Evolutionary conservation across 2,113 vertebrate species (phyloP).

Genomic region (Myodes glareolus): DNA sequence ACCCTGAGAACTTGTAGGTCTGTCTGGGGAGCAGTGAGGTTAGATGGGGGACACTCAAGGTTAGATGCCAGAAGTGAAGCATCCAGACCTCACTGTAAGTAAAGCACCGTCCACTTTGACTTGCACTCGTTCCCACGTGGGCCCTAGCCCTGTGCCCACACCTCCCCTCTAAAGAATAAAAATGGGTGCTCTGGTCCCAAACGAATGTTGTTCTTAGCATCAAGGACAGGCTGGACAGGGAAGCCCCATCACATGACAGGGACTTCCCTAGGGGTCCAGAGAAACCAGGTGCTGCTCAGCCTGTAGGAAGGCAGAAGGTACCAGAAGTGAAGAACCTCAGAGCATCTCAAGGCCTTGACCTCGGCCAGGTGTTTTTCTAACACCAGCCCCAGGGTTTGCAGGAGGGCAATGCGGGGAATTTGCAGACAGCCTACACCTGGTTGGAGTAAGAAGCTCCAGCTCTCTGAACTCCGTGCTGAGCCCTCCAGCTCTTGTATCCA

Average conservation of each 20-base stretch:
- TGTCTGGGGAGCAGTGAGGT: not conserved
- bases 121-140: too few relatives aligned
- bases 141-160: not conserved
- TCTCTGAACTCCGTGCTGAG: not conserved
- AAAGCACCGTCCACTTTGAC: not conserved
- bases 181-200: not conserved
- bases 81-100: not conserved
- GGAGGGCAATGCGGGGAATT: not conserved
- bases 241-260: slow-evolving; percentile 52
- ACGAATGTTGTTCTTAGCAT: not conserved
- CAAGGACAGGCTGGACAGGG: slow-evolving; percentile 47
- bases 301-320: not conserved
- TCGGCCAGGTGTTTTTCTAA: not conserved
- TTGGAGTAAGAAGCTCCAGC: not conserved
- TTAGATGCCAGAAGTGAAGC: not conserved
- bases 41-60: too few relatives aligned
- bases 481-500: not conserved
- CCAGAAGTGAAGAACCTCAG: not conserved
- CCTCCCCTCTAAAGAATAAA: not conserved
- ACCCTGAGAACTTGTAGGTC: not conserved
- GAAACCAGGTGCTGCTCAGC: not conserved
- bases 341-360: not conserved
- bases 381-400: not conserved
- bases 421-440: fast-evolving
- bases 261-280: not conserved